phyloP scores from a whole-genome alignment of 2,797 vertebrate genomes.

The Sebastes minor region DNA sequence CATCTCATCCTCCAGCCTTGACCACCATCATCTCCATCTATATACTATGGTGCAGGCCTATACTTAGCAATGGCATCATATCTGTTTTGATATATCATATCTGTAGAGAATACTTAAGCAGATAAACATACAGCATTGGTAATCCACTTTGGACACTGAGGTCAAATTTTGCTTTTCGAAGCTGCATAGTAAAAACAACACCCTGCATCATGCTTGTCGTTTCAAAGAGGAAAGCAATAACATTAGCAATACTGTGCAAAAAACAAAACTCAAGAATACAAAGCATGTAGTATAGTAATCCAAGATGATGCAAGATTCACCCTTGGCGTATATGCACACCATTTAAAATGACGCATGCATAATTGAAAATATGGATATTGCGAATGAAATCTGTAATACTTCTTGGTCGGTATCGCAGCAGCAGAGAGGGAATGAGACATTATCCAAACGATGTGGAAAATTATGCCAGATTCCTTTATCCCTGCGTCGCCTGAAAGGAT shows the following conservation, averaged over 20 bases:
- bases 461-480: slow-evolving; percentile 53
- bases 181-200: slow-evolving; percentile 17
- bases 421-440: background rate
- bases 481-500: slow-evolving; percentile 61
- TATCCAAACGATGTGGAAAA: slow-evolving; percentile 18
- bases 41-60: background rate
- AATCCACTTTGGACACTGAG: slow-evolving; percentile 5
- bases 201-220: background rate
- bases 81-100: background rate
- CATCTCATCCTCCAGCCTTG: slow-evolving; percentile 5
- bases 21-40: slow-evolving; percentile 28
- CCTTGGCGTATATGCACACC: slow-evolving; percentile 19
- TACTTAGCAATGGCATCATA: slow-evolving; percentile 4
- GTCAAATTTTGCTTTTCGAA: slow-evolving; percentile 27
- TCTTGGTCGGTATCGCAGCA: background rate
- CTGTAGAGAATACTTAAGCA: background rate
- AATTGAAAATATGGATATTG: background rate
- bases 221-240: background rate
- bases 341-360: slow-evolving; percentile 68
- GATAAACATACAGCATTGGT: background rate
- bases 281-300: slow-evolving; percentile 26
- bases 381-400: slow-evolving; percentile 4
- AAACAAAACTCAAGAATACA: background rate
- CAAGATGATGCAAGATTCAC: slow-evolving; percentile 58
- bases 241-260: background rate